Evolutionary conservation across 1,140 invertebrate genomes (phyloP).

Genomic region (Batillaria attramentaria): DNA sequence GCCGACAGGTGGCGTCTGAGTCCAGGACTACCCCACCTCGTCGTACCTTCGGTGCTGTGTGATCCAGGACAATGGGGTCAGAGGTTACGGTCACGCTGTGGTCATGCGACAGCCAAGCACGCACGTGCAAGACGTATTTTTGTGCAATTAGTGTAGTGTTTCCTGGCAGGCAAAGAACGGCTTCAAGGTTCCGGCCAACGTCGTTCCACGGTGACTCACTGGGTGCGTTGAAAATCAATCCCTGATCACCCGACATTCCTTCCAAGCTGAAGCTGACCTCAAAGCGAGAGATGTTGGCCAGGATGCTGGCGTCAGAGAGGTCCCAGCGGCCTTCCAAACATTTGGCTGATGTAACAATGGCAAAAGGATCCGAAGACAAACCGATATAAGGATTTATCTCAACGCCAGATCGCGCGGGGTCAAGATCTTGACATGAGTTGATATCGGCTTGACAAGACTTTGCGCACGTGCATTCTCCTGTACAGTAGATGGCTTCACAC

Average conservation of each 20-base stretch:
- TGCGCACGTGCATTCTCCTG: conserved; percentile 52
- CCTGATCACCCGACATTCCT: conserved; percentile 30
- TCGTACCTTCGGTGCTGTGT: conserved; percentile 37
- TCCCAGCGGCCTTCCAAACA: conserved; percentile 26
- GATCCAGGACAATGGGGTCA: conserved; percentile 37
- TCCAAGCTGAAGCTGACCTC: conserved; percentile 49
- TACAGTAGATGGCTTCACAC: conserved; percentile 47
- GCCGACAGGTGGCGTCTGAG: conserved; percentile 27
- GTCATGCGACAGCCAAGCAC: conserved; percentile 40
- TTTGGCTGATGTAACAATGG: conserved; percentile 2
- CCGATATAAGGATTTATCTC: conserved; percentile 10
- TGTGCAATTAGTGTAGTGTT: conserved; percentile 16
- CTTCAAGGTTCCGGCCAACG: conserved; percentile 32
- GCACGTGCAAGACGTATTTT: conserved; percentile 47
- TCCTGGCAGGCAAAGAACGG: conserved; percentile 46
- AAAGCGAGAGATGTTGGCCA: conserved; percentile 34
- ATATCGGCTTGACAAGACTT: conserved; percentile 41
- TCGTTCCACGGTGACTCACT: conserved; percentile 46
- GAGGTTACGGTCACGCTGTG: conserved; percentile 37
- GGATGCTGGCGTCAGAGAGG: not conserved
- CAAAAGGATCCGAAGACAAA: not conserved
- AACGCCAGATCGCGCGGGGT: not conserved
- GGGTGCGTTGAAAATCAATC: conserved; percentile 39
- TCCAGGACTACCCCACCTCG: conserved; percentile 43
- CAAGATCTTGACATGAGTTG: not conserved